Conservation (phyloP, 1,140 invertebrate species). For the Microplitis mediator region DNA sequence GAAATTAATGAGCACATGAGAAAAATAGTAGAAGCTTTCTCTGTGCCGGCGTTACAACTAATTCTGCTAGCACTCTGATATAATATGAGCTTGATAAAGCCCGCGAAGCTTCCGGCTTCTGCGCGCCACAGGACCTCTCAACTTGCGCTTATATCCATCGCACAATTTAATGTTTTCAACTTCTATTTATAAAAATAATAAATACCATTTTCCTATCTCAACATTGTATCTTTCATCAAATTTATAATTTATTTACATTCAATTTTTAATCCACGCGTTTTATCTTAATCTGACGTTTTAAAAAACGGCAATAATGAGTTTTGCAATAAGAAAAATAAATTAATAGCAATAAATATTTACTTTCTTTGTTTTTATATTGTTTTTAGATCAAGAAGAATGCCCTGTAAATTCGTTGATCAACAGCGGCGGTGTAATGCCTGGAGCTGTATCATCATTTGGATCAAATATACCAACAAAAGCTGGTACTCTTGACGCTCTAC, state of each 20-base stretch:
- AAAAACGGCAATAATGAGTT: neutral
- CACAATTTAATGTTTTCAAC: neutral
- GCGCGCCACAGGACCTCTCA: constrained; percentile 19
- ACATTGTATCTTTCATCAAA: no score
- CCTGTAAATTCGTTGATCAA: constrained; percentile 42
- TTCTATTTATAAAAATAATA: neutral
- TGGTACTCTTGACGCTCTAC: constrained; percentile 79
- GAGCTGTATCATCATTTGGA: constrained; percentile 12
- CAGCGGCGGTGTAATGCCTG: constrained; percentile 31
- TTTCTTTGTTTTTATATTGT: constrained; percentile 21
- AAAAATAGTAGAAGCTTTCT: neutral
- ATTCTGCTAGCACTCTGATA: constrained; percentile 39
- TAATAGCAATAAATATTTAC: neutral
- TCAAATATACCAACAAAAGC: constrained; percentile 53
- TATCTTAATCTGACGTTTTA: no score
- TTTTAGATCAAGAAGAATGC: constrained; percentile 68
- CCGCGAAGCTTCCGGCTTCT: constrained; percentile 29
- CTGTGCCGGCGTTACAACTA: constrained; percentile 35
- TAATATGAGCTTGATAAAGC: constrained; percentile 43
- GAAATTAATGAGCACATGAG: neutral
- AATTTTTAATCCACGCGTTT: neutral
- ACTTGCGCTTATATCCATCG: neutral
- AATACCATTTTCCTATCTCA: neutral
- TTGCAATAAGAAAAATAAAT: neutral
- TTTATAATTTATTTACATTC: neutral